Percentiles rank a stretch among this genome's conserved stretches.
These are phyloP conservation scores for Gambusia affinis DNA, from an alignment of 2,113 vertebrate species.

Conservation along the genomic window DNA sequence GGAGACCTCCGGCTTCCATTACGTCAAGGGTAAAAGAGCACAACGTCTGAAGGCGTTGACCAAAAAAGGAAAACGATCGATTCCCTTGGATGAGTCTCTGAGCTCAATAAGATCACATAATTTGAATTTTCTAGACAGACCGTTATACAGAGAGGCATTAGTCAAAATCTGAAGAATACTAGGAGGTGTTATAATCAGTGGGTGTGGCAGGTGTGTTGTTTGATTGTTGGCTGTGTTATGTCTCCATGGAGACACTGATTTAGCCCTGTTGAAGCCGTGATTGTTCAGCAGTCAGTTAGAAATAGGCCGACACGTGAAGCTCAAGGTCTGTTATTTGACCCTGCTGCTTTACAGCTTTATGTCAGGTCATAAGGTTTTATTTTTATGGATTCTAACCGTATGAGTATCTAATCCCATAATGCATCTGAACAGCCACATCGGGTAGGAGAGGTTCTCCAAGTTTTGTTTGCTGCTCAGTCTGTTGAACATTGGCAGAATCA, in stretches of 20 bases:
- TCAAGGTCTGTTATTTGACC: not conserved
- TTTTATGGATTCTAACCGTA: not conserved
- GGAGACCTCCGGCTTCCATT: constrained; percentile 35
- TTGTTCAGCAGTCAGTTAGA: not conserved
- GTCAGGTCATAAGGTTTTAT: not conserved
- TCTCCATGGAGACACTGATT: constrained; percentile 54
- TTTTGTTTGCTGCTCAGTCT: too few species aligned
- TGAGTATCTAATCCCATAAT: not conserved
- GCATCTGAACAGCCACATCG: not conserved
- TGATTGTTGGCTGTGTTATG: constrained; percentile 10
- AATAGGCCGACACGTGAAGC: not conserved
- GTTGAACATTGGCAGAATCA: too few species aligned
- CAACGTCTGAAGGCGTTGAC: constrained; percentile 4
- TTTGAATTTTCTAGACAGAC: not conserved
- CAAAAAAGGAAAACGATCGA: constrained; percentile 9
- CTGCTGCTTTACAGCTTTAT: not conserved
- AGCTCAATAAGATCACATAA: not conserved
- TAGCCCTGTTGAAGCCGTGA: constrained; percentile 39
- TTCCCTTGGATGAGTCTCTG: not conserved
- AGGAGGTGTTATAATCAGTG: constrained; percentile 14
- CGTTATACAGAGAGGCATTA: not conserved
- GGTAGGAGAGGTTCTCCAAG: too few species aligned
- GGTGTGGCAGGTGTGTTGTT: constrained; percentile 22
- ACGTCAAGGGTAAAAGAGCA: constrained; percentile 10
- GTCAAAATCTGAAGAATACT: not conserved